A percentile compares a stretch with the other conserved stretches of the same genome.
Evolutionary conservation across 2,113 vertebrate species (phyloP).

Genomic region (Saiga tatarica): DNA sequence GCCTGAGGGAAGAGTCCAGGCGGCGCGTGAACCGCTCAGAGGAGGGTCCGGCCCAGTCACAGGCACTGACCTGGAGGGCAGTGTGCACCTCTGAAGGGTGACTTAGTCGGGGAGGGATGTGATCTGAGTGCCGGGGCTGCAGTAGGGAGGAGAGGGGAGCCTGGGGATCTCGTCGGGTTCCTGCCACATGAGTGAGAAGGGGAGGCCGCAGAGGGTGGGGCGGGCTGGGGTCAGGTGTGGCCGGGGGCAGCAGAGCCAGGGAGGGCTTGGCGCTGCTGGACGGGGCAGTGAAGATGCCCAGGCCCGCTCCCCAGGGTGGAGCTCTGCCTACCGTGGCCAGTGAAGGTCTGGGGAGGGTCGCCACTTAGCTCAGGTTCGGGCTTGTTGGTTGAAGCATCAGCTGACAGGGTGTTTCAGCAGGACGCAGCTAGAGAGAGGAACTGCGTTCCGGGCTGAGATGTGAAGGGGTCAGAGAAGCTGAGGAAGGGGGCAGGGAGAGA

Average conservation of each 20-base stretch:
- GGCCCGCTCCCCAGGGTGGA: accelerated
- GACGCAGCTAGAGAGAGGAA: not conserved
- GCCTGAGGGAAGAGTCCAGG: not conserved
- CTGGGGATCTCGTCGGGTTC: not conserved
- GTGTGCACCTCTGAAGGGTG: not conserved
- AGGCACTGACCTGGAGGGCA: conserved; percentile 3
- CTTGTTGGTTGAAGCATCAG: not conserved
- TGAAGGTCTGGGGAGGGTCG: not conserved
- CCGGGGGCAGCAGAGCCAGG: not conserved
- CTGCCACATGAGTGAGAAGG: not conserved
- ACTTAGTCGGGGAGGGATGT: not conserved
- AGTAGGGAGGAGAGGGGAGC: not conserved
- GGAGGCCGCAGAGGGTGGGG: accelerated
- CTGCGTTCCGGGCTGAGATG: not conserved
- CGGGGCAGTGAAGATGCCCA: not conserved
- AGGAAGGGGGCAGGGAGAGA: not conserved
- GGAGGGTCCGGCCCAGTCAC: not conserved
- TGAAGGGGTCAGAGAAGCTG: accelerated
- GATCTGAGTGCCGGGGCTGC: not conserved
- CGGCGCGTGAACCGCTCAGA: not conserved
- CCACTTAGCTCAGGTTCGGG: not conserved
- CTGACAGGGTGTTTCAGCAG: not conserved
- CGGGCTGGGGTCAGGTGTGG: not conserved
- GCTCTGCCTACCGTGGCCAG: not conserved
- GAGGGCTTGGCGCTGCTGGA: not conserved